A percentile compares a stretch with the other conserved stretches of the same genome.
These are phyloP conservation scores for Nothoprocta pentlandii DNA, from an alignment of 2,113 vertebrate species.

Conservation along the genomic window DNA sequence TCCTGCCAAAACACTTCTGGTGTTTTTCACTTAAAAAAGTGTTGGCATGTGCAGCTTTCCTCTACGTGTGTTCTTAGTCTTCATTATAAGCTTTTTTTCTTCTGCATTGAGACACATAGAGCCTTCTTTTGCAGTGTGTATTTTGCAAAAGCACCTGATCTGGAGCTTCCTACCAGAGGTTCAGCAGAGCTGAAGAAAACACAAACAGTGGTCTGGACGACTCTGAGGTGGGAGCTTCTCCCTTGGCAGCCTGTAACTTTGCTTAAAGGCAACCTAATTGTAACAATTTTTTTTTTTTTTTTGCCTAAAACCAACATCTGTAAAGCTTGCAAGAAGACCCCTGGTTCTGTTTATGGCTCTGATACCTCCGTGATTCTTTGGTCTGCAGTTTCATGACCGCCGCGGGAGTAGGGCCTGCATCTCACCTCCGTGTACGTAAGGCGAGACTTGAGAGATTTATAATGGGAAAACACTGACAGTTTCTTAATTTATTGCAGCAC, in stretches of 20 bases:
- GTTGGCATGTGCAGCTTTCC: not conserved
- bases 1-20: slow-evolving; percentile 20
- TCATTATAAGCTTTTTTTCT: not conserved
- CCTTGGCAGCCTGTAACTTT: not conserved
- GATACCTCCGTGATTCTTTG: not conserved
- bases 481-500: slow-evolving; percentile 27
- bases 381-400: slow-evolving; percentile 15
- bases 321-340: not conserved
- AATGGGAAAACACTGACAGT: slow-evolving; percentile 61
- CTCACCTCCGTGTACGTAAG: not conserved
- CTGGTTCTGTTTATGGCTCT: slow-evolving; percentile 22
- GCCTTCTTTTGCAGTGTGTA: not conserved
- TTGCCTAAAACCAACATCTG: not conserved
- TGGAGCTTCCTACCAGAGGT: not conserved
- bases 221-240: not conserved
- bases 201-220: not conserved
- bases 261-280: not conserved
- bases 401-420: slow-evolving; percentile 7
- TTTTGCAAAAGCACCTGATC: not conserved
- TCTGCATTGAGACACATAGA: fast-evolving
- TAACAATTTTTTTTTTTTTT: not conserved
- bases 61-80: not conserved
- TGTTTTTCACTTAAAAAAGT: not conserved
- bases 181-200: not conserved
- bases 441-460: slow-evolving; percentile 42